Evolutionary conservation across 2,888 invertebrate species (phyloP).

Genomic region (Rotaria magnacalcarata): DNA sequence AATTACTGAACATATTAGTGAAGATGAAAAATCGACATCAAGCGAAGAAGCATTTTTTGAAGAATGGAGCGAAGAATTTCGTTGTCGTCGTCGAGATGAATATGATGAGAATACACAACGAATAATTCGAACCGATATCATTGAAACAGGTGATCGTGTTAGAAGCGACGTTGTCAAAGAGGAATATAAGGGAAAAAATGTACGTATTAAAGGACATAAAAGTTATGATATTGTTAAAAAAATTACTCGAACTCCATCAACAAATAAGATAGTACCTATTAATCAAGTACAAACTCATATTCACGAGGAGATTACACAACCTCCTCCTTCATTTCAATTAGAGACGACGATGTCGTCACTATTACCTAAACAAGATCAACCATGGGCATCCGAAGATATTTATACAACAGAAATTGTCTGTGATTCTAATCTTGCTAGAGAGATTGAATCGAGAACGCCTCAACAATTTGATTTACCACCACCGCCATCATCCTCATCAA

Average conservation of each 20-base stretch:
- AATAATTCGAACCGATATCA: not conserved
- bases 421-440: not conserved
- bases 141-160: not conserved
- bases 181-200: slow-evolving; percentile 23
- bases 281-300: not conserved
- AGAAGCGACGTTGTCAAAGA: slow-evolving; percentile 24
- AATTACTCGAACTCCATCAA: not conserved
- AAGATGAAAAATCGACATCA: slow-evolving; percentile 42
- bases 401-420: not conserved
- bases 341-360: not conserved
- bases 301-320: not conserved
- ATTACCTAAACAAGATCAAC: not conserved
- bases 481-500: not conserved
- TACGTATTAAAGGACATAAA: slow-evolving; percentile 37
- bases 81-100: not conserved
- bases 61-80: slow-evolving; percentile 38
- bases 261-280: not conserved
- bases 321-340: not conserved
- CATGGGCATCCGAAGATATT: not conserved
- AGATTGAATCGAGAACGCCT: not conserved
- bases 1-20: slow-evolving; percentile 39
- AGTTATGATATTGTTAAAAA: slow-evolving; percentile 9
- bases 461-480: not conserved
- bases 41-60: slow-evolving; percentile 42
- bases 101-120: not conserved